Evolutionary conservation across 2,888 invertebrate species (phyloP), one percentile per base, ranked within the genome.

Genomic region (Harpalus rufipes): DNA sequence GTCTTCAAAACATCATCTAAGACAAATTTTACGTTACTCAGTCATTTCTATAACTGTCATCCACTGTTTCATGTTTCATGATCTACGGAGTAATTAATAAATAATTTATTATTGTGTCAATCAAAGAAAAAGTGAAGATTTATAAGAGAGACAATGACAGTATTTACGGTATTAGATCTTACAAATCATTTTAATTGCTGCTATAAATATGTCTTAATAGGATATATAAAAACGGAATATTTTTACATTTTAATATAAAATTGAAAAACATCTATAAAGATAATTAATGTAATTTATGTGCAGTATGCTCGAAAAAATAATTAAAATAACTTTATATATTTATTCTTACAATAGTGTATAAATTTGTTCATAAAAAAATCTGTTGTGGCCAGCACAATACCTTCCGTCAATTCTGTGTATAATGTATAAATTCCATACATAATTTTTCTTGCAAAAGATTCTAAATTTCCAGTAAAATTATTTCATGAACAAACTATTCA

Each of bases 1-100:
- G 65, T 18, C 6, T 14, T 65, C n/a, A 18, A 39, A 81, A 80
- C 80, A 65, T 81, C 44, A 65, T 56, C 58, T 78, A 56, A 21
- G 81, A 81, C 81, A 81, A 81, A 81, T 81, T 81, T 68, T 81
- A 68, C 25, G 10, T 68, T 68, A 39, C 32, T 63, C 21, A 32
- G 68, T 68, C 68, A 39, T 65, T 32, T 65, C n/a, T 65, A 25
- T 65, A 32, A n/a, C 65, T 65, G 63, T 63, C 65, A 68, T 68
- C n/a, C n/a, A 32, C 39, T 32, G 14, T 32, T 21, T 21, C 21
- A 21, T 21, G 3, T 21, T 21, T 68, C 68, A 68, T 68, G 39
- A 68, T 39, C 39, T 39, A n/a, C 7, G 1, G n/a, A 68, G 39
- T 68, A 68, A 68, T 68, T 68, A 68, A 68, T 68, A 68, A 68